Evolutionary conservation across 2,797 vertebrate genomes (phyloP), one percentile per base, ranked within the genome.

Genomic region (Phataginus tricuspis): DNA sequence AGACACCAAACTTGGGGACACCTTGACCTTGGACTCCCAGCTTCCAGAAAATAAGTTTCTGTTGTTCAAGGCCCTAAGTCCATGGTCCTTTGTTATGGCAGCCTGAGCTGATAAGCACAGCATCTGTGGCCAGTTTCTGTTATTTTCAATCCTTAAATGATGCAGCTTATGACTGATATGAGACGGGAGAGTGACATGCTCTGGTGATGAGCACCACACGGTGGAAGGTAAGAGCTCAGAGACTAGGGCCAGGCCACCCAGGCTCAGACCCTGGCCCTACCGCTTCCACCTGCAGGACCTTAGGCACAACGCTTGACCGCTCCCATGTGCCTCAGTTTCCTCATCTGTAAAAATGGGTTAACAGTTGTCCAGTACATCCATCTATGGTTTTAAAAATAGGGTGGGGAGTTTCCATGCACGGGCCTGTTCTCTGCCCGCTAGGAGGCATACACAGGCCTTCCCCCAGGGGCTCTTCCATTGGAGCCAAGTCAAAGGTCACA

Each of bases 311-410:
- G 5, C 2, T 37, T 16, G 11, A 66, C n/a, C 57, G 68, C 13
- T 61, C 66, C 59, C 25, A 2, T 10, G 49, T 61, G 34, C 31
- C 39, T 78, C 29, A n/a, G 69, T 11, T 34, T 64, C 34, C 12
- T 59, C 27, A 2, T 15, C 15, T 37, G 27, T 69, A 49, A 10
- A 71, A 72, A 63, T 34, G 12, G 23, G n/a, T 19, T 55, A 4
- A 21, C 15, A 18, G 27, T 18, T 45, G 10, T 11, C 75, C 29
- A 53, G 19, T 10, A 34, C 12, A 14, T 53, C 53, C 53, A 37
- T 72, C 77, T 90, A 31, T 49, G 68, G 37, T 61, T 75, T 74
- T 61, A 86, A 82, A 86, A 93, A 27, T 5, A 49, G 11, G 31
- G 15, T 31, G 27, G 42, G 21, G 55, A 1, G 6, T 63, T 49